Percentiles rank a stretch among this genome's conserved stretches.
Evolutionary conservation across 2,797 vertebrate species (phyloP).

Genomic region (Enteromius trimaculatus): DNA sequence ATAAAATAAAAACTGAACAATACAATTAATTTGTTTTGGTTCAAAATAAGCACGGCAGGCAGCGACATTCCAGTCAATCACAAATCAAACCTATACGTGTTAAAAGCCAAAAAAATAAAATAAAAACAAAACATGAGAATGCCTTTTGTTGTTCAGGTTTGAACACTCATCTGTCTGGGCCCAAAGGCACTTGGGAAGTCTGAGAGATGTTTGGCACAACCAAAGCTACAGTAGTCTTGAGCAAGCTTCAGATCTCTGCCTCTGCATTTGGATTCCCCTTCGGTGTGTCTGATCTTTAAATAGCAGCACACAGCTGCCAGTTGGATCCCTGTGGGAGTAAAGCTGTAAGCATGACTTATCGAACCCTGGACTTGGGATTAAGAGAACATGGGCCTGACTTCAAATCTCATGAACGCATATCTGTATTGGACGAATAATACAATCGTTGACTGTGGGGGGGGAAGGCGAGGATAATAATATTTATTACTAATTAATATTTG

Average conservation of each 20-base stretch:
- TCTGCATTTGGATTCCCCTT: constrained; percentile 39
- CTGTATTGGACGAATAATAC: neutral
- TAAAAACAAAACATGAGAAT: neutral
- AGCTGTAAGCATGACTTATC: constrained; percentile 43
- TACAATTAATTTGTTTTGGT: neutral
- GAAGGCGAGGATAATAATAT: neutral
- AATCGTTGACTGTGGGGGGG: neutral
- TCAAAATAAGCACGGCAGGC: neutral
- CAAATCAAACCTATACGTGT: constrained; percentile 15
- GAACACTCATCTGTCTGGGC: constrained; percentile 34
- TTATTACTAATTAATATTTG: neutral
- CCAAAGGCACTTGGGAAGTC: constrained; percentile 35
- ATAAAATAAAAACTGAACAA: neutral
- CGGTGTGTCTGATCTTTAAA: constrained; percentile 46
- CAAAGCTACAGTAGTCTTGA: constrained; percentile 40
- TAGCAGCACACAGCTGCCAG: constrained; percentile 51
- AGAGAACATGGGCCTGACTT: constrained; percentile 24
- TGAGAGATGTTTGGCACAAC: constrained; percentile 43
- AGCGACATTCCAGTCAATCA: neutral
- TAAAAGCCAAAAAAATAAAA: neutral
- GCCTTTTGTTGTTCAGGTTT: constrained; percentile 39
- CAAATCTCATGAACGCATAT: neutral
- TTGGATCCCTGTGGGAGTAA: constrained; percentile 36
- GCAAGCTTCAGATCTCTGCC: constrained; percentile 45
- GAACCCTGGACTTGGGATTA: constrained; percentile 40